A percentile compares a stretch with the other conserved stretches of the same genome.
These are phyloP conservation scores for Lordiphosa mommai DNA, from an alignment of 1,140 invertebrate species.

Conservation along the genomic window DNA sequence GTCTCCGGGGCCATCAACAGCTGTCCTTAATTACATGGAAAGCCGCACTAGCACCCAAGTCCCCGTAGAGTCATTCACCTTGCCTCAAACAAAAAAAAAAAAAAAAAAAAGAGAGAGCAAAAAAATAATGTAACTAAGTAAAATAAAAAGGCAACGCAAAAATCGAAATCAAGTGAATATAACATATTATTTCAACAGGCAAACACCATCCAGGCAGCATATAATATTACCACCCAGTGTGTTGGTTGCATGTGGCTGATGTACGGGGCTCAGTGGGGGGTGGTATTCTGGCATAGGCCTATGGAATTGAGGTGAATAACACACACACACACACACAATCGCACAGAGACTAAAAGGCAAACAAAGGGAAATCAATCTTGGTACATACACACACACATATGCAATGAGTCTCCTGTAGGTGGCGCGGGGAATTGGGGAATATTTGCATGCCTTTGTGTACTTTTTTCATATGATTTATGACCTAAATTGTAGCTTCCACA, in stretches of 20 bases:
- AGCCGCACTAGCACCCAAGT: slow-evolving; percentile 32
- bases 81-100: slow-evolving; percentile 26
- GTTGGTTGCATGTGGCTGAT: slow-evolving; percentile 32
- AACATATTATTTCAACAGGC: slow-evolving; percentile 56
- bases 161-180: slow-evolving; percentile 54
- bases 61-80: slow-evolving; percentile 63
- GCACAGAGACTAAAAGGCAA: slow-evolving; percentile 57
- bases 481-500: slow-evolving; percentile 57
- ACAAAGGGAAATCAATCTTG: slow-evolving; percentile 76
- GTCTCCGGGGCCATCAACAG: slow-evolving; percentile 49
- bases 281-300: slow-evolving; percentile 20
- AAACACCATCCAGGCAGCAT: slow-evolving; percentile 37
- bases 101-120: slow-evolving; percentile 4
- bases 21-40: slow-evolving; percentile 69
- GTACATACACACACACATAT: slow-evolving; percentile 33
- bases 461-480: slow-evolving; percentile 76
- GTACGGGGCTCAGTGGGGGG: slow-evolving; percentile 17
- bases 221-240: slow-evolving; percentile 47
- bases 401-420: slow-evolving; percentile 10
- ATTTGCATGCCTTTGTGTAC: slow-evolving; percentile 70
- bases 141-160: slow-evolving; percentile 20
- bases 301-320: slow-evolving; percentile 57
- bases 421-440: slow-evolving; percentile 50
- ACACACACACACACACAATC: slow-evolving; percentile 27
- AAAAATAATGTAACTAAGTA: not conserved